These are phyloP conservation scores for Labrus mixtus DNA, from an alignment of 2,113 vertebrate species.

Conservation along the genomic window DNA sequence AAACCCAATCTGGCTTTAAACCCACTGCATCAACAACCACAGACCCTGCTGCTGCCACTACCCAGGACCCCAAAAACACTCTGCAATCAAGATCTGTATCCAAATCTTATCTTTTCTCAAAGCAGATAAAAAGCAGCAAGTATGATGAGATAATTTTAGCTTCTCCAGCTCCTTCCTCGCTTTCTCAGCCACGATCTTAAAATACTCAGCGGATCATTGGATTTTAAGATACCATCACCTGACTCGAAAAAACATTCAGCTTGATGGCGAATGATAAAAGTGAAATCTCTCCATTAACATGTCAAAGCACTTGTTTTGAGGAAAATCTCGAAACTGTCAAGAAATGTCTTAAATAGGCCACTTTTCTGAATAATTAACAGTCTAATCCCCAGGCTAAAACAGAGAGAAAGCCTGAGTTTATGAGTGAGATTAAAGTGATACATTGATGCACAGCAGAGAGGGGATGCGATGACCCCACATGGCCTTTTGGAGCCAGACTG, in stretches of 20 bases:
- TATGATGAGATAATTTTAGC: constrained; percentile 38
- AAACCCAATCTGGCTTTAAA: constrained; percentile 57
- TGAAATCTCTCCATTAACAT: background rate
- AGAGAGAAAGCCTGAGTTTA: constrained; percentile 1
- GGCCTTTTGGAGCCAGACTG: background rate
- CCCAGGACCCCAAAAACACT: background rate
- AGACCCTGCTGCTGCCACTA: background rate
- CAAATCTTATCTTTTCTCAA: constrained; percentile 26
- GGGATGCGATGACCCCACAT: background rate
- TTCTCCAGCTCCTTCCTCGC: background rate
- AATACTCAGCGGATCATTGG: background rate
- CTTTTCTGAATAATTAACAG: constrained; percentile 22
- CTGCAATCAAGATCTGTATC: constrained; percentile 19
- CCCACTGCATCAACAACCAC: constrained; percentile 21
- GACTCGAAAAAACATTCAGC: constrained; percentile 1
- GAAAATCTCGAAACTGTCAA: constrained; percentile 1
- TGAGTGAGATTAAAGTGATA: constrained; percentile 25
- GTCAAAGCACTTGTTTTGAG: background rate
- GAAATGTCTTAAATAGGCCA: constrained; percentile 24
- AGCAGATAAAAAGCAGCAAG: constrained; percentile 12
- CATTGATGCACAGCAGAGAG: constrained; percentile 23
- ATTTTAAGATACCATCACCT: constrained; percentile 29
- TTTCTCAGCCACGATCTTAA: constrained; percentile 30
- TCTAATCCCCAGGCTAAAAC: background rate
- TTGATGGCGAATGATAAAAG: background rate